These are phyloP conservation scores for Bombylius discolor DNA, from an alignment of 2,888 invertebrate species.

Conservation along the genomic window DNA sequence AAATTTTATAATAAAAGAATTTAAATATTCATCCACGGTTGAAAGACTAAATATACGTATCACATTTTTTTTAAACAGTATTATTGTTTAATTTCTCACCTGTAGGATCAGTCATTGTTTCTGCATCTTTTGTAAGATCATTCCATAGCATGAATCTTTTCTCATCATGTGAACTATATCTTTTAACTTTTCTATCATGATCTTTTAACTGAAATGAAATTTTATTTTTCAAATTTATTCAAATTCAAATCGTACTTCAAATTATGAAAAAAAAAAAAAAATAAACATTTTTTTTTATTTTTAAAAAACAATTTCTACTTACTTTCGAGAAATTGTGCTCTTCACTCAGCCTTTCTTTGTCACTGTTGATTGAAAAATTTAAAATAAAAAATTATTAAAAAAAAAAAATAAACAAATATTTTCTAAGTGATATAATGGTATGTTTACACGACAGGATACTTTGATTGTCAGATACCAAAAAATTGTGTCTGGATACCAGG, in stretches of 20 bases:
- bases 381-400: no score
- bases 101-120: slow-evolving; percentile 28
- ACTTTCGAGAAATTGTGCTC: slow-evolving; percentile 21
- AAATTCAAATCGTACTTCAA: slow-evolving; percentile 3
- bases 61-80: no score
- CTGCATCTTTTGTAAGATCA: slow-evolving; percentile 20
- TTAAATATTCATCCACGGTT: no score
- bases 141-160: slow-evolving; percentile 24
- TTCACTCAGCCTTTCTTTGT: slow-evolving; percentile 16
- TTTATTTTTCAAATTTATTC: slow-evolving; percentile 18
- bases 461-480: no score
- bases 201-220: slow-evolving; percentile 13
- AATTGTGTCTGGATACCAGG: no score
- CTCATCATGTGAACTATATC: slow-evolving; percentile 30
- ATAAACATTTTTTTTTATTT: neutral
- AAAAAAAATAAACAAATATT: no score
- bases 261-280: slow-evolving; percentile 6
- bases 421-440: no score
- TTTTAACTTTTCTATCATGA: slow-evolving; percentile 23
- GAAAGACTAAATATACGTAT: no score
- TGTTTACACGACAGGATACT: no score
- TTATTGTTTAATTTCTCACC: no score
- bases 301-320: neutral
- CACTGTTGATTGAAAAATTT: neutral
- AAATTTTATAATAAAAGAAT: no score